Conservation (phyloP, 2,113 vertebrate species). For the Heterocephalus glaber region DNA sequence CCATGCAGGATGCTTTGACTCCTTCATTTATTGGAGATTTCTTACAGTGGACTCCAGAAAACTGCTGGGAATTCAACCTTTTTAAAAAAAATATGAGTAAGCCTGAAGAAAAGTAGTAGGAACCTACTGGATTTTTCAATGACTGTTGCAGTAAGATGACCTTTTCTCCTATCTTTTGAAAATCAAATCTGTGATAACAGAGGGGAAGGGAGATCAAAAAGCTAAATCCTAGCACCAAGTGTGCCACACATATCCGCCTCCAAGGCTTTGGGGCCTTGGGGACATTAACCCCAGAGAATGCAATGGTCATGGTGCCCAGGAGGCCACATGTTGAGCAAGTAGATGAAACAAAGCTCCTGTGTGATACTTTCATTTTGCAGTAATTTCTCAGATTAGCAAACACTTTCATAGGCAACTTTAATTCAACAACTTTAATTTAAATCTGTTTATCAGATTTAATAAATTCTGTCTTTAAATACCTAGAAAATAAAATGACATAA, state of each 20-base stretch:
- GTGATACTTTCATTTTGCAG: background rate
- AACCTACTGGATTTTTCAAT: background rate
- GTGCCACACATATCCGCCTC: background rate
- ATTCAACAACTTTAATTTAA: background rate
- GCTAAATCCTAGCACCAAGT: background rate
- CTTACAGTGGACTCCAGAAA: background rate
- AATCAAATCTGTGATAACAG: background rate
- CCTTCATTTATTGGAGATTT: conserved; percentile 5
- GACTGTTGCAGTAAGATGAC: background rate
- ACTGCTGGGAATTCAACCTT: background rate
- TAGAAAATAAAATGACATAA: too few relatives aligned
- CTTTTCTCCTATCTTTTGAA: background rate
- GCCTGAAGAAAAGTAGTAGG: background rate
- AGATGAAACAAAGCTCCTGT: background rate
- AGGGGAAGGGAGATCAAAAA: background rate
- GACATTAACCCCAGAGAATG: background rate
- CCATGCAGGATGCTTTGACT: background rate
- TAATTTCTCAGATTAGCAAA: background rate
- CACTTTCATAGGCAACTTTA: background rate
- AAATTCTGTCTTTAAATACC: too few relatives aligned
- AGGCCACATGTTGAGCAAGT: background rate
- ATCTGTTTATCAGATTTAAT: background rate
- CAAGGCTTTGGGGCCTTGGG: background rate
- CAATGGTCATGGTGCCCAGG: background rate
- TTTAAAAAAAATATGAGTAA: background rate